Conservation (phyloP, 1,140 invertebrate species). For the Triops longicaudatus region DNA sequence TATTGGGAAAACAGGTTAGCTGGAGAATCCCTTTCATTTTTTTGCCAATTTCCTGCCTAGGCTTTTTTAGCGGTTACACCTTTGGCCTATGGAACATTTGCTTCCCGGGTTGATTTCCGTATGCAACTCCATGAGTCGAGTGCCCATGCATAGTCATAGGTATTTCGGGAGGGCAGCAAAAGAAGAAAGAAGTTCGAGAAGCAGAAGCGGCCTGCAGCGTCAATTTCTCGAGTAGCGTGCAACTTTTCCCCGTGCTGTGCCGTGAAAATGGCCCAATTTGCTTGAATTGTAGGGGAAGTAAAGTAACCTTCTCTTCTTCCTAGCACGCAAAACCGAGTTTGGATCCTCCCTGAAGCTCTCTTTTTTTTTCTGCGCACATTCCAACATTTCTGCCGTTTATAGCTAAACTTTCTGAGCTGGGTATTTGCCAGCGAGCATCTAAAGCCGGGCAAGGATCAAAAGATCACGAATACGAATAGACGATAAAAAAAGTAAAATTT, state of each 20-base stretch:
- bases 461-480: too few species aligned
- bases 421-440: too few species aligned
- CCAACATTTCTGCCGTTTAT: too few species aligned
- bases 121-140: neutral
- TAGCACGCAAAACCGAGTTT: neutral
- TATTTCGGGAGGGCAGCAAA: neutral
- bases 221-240: neutral
- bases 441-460: too few species aligned
- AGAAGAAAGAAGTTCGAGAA: neutral
- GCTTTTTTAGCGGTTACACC: neutral
- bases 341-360: too few species aligned
- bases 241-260: neutral
- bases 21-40: neutral
- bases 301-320: neutral
- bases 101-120: neutral
- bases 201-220: neutral
- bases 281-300: neutral
- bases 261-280: neutral
- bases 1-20: neutral
- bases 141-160: neutral
- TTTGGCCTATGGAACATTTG: neutral
- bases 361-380: too few species aligned
- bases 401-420: too few species aligned
- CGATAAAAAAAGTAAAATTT: too few species aligned
- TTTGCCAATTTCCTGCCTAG: neutral